phyloP scores from a whole-genome alignment of 2,113 vertebrate genomes.

The Microcebus murinus region DNA sequence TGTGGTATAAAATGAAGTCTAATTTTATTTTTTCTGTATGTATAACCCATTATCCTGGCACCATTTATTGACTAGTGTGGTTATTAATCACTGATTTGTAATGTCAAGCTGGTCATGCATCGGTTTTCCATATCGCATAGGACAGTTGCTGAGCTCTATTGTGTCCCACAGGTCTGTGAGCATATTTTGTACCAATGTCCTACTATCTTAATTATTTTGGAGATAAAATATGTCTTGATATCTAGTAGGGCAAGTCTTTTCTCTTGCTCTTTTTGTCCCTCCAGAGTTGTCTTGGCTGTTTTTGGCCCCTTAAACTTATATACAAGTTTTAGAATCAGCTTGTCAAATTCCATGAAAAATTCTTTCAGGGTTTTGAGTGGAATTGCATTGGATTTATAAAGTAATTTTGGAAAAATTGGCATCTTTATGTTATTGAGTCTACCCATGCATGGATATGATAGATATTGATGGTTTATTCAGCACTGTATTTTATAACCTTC shows the following conservation, averaged over 20 bases:
- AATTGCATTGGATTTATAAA: background rate
- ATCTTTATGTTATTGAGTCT: background rate
- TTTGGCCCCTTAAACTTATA: background rate
- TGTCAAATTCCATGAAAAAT: background rate
- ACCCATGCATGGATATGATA: background rate
- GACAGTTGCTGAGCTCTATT: background rate
- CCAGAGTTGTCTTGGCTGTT: background rate
- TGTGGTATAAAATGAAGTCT: background rate
- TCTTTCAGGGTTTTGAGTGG: background rate
- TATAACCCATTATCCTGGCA: background rate
- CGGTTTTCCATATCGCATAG: background rate
- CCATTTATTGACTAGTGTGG: background rate
- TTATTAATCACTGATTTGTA: background rate
- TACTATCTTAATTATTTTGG: background rate
- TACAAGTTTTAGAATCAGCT: background rate
- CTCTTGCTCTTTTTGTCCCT: background rate
- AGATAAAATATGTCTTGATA: background rate
- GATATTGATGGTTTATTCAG: background rate
- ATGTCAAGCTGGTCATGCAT: background rate
- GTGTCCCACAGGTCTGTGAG: background rate
- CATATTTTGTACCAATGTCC: background rate
- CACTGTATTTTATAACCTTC: background rate
- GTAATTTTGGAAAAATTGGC: background rate
- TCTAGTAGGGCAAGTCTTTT: background rate
- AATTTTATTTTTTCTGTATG: background rate